phyloP scores from a whole-genome alignment of 2,797 vertebrate genomes.

The Crocodylus rhombifer region DNA sequence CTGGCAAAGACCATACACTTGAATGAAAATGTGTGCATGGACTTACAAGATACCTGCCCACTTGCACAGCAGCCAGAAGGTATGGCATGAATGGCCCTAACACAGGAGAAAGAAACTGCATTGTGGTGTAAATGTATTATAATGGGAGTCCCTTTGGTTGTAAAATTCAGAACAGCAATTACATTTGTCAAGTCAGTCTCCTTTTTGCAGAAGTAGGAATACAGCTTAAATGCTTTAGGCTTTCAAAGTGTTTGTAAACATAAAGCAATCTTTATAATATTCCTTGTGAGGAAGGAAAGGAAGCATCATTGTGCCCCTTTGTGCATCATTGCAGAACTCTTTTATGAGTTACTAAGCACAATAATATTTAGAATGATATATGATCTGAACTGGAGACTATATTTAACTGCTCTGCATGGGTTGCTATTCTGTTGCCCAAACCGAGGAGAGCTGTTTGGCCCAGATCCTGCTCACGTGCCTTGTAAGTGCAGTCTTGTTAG shows the following conservation, averaged over 20 bases:
- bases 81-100: slow-evolving; percentile 15
- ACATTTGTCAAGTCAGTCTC: background rate
- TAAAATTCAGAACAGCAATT: background rate
- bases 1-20: background rate
- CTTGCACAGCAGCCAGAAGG: slow-evolving; percentile 5
- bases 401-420: slow-evolving; percentile 46
- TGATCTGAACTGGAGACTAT: background rate
- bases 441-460: slow-evolving; percentile 4
- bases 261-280: background rate
- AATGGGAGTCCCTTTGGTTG: background rate
- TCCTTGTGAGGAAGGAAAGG: background rate
- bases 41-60: slow-evolving; percentile 8
- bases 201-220: background rate
- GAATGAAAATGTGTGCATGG: background rate
- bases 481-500: slow-evolving; percentile 41
- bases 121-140: background rate
- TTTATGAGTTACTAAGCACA: background rate
- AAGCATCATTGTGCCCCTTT: slow-evolving; percentile 10
- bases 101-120: background rate
- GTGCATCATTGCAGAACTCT: slow-evolving; percentile 19
- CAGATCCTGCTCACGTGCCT: background rate
- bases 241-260: background rate
- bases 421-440: slow-evolving; percentile 13
- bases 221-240: background rate
- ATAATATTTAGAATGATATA: slow-evolving; percentile 19